Percentiles rank a stretch among this genome's conserved stretches.
Conservation (phyloP, 1,140 invertebrate genomes). For the Aphidius ervi region DNA sequence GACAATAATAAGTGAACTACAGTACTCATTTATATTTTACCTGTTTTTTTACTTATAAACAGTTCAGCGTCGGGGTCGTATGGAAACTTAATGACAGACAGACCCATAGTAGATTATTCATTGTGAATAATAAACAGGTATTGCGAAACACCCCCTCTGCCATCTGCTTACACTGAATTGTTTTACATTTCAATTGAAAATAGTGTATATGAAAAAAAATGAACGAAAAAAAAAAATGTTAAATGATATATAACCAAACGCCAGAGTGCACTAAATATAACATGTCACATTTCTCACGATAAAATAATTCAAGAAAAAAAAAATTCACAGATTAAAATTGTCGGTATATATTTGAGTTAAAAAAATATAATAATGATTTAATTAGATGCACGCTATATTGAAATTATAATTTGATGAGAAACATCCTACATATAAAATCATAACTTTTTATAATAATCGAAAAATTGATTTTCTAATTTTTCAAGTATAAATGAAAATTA, state of each 20-base stretch:
- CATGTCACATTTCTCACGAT: too few relatives aligned
- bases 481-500: too few relatives aligned
- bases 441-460: too few relatives aligned
- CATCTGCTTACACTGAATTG: slow-evolving; percentile 25
- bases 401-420: too few relatives aligned
- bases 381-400: too few relatives aligned
- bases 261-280: too few relatives aligned
- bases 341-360: too few relatives aligned
- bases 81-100: slow-evolving; percentile 25
- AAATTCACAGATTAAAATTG: too few relatives aligned
- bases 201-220: slow-evolving; percentile 6
- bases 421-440: too few relatives aligned
- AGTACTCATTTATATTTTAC: slow-evolving; percentile 18
- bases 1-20: slow-evolving; percentile 17
- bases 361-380: too few relatives aligned
- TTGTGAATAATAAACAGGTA: slow-evolving; percentile 25
- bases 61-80: slow-evolving; percentile 28
- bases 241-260: not conserved
- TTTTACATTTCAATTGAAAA: slow-evolving; percentile 27
- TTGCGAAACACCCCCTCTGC: slow-evolving; percentile 22
- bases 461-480: too few relatives aligned
- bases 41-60: slow-evolving; percentile 26
- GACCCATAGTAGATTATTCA: slow-evolving; percentile 25
- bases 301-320: too few relatives aligned
- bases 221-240: not conserved